phyloP scores from a whole-genome alignment of 1,140 invertebrate genomes.

The Cephus cinctus region DNA sequence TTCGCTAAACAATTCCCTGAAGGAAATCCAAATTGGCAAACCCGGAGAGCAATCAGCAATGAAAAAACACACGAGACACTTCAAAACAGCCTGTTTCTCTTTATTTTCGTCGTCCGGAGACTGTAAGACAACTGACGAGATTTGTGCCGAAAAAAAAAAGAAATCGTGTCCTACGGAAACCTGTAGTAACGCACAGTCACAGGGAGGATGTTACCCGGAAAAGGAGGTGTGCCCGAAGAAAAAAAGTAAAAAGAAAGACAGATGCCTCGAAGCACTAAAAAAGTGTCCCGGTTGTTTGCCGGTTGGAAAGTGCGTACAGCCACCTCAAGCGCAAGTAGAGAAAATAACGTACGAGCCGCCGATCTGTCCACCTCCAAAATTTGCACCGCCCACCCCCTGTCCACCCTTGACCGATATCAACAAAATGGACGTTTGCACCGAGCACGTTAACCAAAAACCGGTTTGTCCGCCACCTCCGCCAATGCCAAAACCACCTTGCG shows the following conservation, averaged over 20 bases:
- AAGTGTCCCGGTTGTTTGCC: background rate
- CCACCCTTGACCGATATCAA: slow-evolving; percentile 3
- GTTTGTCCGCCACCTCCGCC: slow-evolving; percentile 15
- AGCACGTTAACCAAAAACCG: background rate
- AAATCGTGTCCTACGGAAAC: too few relatives aligned
- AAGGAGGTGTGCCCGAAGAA: background rate
- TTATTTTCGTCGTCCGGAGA: slow-evolving; percentile 5
- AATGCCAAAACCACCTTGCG: slow-evolving; percentile 33
- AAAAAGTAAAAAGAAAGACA: background rate
- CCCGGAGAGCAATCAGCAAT: too few relatives aligned
- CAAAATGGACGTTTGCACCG: background rate
- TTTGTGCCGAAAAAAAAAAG: slow-evolving; percentile 9
- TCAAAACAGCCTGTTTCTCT: background rate
- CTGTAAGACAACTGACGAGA: slow-evolving; percentile 14
- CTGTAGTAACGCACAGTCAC: too few relatives aligned
- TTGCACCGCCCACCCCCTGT: slow-evolving; percentile 16
- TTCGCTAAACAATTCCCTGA: too few relatives aligned
- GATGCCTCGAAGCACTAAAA: background rate
- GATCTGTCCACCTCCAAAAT: slow-evolving; percentile 22
- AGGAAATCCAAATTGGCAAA: too few relatives aligned
- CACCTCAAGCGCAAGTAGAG: slow-evolving; percentile 1
- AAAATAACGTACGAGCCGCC: slow-evolving; percentile 22
- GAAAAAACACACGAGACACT: background rate
- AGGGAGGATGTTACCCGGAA: slow-evolving; percentile 6
- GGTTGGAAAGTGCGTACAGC: background rate